Conservation (phyloP, 2,888 invertebrate genomes). For the Ischnus inquisitorius region DNA sequence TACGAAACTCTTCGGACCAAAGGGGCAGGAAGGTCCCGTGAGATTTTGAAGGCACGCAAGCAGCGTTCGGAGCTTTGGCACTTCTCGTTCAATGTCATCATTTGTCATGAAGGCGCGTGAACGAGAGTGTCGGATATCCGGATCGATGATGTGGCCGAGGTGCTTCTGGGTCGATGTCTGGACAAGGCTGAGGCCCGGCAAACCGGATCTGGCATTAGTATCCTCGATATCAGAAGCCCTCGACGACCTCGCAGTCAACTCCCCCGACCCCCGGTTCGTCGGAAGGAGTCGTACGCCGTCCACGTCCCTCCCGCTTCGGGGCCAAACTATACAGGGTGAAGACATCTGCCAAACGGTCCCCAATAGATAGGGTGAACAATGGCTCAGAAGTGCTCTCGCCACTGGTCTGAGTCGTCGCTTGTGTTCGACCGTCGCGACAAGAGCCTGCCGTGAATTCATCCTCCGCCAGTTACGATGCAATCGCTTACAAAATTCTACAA, state of each 20-base stretch:
- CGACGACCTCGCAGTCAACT: conserved; percentile 4
- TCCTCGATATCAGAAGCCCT: conserved; percentile 45
- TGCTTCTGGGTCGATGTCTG: conserved; percentile 10
- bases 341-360: conserved; percentile 59
- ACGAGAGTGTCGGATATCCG: conserved; percentile 13
- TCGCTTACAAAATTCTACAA: conserved; percentile 55
- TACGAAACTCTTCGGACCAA: neutral
- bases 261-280: conserved; percentile 10
- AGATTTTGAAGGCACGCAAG: neutral
- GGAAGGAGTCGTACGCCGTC: conserved; percentile 22
- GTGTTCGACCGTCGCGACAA: conserved; percentile 40
- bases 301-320: conserved; percentile 24
- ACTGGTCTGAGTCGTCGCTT: conserved; percentile 50
- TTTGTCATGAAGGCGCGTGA: conserved; percentile 10
- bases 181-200: conserved; percentile 3
- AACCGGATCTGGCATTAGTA: conserved; percentile 36
- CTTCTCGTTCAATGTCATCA: conserved; percentile 22
- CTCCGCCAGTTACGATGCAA: conserved; percentile 32
- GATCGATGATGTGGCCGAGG: conserved; percentile 9
- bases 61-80: neutral
- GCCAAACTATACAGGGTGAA: conserved; percentile 39
- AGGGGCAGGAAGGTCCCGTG: too few relatives aligned
- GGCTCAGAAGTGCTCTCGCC: conserved; percentile 54
- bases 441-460: conserved; percentile 14
- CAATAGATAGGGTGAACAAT: conserved; percentile 66